These are phyloP conservation scores for Catharus bicknelli DNA, from an alignment of 2,113 vertebrate species.

Conservation along the genomic window DNA sequence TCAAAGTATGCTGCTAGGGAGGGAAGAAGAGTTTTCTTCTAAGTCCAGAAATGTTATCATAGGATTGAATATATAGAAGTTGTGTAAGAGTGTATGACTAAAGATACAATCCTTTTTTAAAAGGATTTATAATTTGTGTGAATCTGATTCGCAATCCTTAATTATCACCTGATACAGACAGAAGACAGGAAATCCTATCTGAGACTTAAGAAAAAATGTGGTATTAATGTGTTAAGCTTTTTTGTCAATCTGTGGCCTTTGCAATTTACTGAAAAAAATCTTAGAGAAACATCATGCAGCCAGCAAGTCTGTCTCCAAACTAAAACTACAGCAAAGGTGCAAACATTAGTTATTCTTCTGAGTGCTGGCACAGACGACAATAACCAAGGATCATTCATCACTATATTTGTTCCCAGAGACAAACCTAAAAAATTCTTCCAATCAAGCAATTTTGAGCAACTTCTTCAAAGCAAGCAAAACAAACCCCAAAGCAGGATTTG, in stretches of 20 bases:
- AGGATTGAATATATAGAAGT: neutral
- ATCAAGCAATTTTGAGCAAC: neutral
- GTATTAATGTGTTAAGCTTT: neutral
- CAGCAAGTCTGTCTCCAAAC: neutral
- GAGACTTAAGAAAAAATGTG: neutral
- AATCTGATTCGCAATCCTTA: neutral
- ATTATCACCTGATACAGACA: neutral
- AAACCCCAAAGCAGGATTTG: neutral
- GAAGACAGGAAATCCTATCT: neutral
- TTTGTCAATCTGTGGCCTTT: neutral
- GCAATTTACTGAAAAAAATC: neutral
- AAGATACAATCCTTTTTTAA: neutral
- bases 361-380: accelerated
- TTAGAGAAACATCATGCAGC: neutral
- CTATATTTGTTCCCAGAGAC: neutral
- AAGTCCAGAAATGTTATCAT: neutral
- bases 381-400: neutral
- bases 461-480: neutral
- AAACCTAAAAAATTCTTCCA: neutral
- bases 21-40: neutral
- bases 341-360: neutral
- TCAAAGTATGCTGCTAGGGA: neutral
- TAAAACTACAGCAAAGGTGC: neutral
- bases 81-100: neutral
- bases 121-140: neutral